Percentiles rank a stretch among this genome's conserved stretches.
Evolutionary conservation across 2,113 vertebrate species (phyloP).

Genomic region (Indicator indicator): DNA sequence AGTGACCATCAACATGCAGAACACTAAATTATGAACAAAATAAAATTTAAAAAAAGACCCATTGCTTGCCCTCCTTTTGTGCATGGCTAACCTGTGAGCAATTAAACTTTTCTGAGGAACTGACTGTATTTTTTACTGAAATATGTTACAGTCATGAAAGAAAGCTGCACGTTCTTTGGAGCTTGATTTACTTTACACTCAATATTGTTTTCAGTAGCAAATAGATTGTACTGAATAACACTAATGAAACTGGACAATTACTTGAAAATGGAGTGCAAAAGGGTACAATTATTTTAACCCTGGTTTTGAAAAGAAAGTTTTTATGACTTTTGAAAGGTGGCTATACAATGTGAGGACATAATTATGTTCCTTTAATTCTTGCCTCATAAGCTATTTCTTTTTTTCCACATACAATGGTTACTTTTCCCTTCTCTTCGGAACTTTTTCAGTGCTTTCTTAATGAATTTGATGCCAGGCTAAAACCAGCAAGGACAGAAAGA

Average conservation of each 20-base stretch:
- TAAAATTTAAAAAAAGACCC: not conserved
- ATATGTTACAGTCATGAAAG: not conserved
- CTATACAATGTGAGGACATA: not conserved
- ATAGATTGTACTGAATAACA: not conserved
- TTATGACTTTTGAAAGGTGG: not conserved
- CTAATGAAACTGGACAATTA: not conserved
- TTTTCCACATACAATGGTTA: not conserved
- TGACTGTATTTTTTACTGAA: not conserved
- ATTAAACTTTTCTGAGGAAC: not conserved
- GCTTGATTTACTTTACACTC: slow-evolving; percentile 5
- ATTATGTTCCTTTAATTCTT: not conserved
- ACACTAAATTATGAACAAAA: not conserved
- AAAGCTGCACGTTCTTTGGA: not conserved
- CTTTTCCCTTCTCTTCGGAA: not conserved
- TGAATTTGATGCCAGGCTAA: not conserved
- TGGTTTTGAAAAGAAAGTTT: not conserved
- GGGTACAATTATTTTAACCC: not conserved
- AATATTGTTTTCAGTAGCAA: not conserved
- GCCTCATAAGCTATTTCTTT: not conserved
- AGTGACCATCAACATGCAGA: not conserved
- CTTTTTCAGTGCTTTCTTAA: not conserved
- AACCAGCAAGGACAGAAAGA: not conserved
- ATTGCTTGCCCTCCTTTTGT: not conserved
- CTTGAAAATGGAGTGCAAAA: not conserved
- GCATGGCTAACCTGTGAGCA: not conserved